These are phyloP conservation scores for Norana najaformis DNA, from an alignment of 2,888 invertebrate species.

Conservation along the genomic window DNA sequence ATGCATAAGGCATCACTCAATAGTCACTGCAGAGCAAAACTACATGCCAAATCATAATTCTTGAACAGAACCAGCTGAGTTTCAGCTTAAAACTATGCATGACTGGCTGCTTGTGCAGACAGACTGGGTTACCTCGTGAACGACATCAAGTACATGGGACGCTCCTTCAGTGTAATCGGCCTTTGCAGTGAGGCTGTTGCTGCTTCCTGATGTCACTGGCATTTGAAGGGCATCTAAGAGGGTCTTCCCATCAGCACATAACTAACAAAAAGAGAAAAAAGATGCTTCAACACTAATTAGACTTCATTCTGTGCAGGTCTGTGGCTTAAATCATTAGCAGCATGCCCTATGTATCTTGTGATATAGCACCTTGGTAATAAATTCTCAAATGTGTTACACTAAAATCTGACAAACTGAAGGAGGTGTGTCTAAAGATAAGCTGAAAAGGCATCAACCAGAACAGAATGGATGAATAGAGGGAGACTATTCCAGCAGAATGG, in stretches of 20 bases:
- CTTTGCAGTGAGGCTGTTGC: slow-evolving; percentile 61
- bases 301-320: neutral
- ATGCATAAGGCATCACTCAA: too few species aligned
- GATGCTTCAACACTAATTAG: neutral
- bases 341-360: neutral
- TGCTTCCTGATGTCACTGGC: slow-evolving; percentile 59
- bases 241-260: slow-evolving; percentile 64
- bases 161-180: slow-evolving; percentile 93
- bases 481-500: neutral
- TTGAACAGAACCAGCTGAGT: neutral
- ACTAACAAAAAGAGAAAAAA: slow-evolving; percentile 46
- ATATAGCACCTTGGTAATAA: neutral
- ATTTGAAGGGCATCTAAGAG: slow-evolving; percentile 64
- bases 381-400: neutral
- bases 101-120: neutral
- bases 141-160: slow-evolving; percentile 91
- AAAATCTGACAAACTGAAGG: neutral
- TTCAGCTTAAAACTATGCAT: neutral
- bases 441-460: neutral
- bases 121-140: slow-evolving; percentile 73
- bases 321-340: neutral
- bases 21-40: too few species aligned
- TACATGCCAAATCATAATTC: too few species aligned
- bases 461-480: neutral
- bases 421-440: too few species aligned